Percentiles rank a stretch among this genome's conserved stretches.
Conservation (phyloP, 1,140 invertebrate genomes). For the Drosophila navojoa region DNA sequence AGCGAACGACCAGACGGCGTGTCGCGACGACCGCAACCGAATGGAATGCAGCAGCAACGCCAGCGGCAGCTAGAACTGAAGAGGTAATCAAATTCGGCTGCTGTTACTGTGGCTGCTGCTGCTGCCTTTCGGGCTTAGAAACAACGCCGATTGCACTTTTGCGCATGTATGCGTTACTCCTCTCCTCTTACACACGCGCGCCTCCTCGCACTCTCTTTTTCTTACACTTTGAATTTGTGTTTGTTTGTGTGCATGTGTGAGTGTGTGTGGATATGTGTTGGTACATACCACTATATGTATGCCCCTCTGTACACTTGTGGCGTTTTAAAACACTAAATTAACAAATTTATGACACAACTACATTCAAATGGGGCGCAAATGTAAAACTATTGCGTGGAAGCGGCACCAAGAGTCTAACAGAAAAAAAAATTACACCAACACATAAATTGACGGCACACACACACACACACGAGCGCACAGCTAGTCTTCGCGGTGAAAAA, state of each 20-base stretch:
- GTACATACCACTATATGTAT: neutral
- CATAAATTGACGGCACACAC: constrained; percentile 21
- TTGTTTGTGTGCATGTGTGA: neutral
- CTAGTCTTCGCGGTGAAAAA: constrained; percentile 5
- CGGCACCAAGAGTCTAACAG: constrained; percentile 16
- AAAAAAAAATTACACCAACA: constrained; percentile 30
- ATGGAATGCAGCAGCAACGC: neutral
- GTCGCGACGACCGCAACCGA: neutral
- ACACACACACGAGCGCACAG: constrained; percentile 13
- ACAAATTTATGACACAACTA: constrained; percentile 42
- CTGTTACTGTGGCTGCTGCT: neutral
- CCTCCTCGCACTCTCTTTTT: neutral
- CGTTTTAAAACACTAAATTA: constrained; percentile 48
- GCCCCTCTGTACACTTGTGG: constrained; percentile 5
- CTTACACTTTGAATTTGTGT: neutral
- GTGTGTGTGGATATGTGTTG: neutral
- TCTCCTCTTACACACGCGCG: no score
- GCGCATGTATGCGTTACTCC: constrained; percentile 7
- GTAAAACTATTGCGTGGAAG: constrained; percentile 22
- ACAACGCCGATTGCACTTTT: constrained; percentile 38
- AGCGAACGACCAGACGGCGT: no score
- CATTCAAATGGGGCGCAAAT: neutral
- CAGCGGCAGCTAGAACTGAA: neutral
- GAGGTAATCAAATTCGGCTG: constrained; percentile 2
- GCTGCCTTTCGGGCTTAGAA: constrained; percentile 18